These are phyloP conservation scores for Protobothrops flavoviridis DNA, from an alignment of 2,113 vertebrate genomes.

Conservation along the genomic window DNA sequence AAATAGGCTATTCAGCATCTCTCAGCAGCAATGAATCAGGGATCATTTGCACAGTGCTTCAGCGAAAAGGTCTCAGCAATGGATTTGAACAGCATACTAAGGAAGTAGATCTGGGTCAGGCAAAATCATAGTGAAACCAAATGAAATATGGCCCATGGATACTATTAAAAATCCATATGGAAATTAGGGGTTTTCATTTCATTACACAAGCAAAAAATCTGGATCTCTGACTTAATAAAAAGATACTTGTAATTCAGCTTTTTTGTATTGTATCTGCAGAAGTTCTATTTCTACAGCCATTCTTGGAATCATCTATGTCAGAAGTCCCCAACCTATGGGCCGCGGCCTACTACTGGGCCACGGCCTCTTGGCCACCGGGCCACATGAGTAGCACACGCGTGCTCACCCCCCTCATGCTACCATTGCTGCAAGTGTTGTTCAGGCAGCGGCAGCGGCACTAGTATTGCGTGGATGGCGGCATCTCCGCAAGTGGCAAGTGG, in stretches of 20 bases:
- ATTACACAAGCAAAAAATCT: not conserved
- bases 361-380: no score
- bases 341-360: no score
- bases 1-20: not conserved
- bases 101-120: not conserved
- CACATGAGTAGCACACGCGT: no score
- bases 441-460: no score
- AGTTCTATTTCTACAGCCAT: constrained; percentile 13
- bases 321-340: no score
- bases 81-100: not conserved
- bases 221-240: not conserved
- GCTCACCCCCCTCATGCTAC: no score
- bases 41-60: not conserved
- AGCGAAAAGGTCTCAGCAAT: not conserved
- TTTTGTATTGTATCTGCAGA: not conserved
- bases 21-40: not conserved
- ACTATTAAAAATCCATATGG: not conserved
- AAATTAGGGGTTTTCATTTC: not conserved
- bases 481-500: no score
- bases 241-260: constrained; percentile 23
- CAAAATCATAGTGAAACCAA: not conserved
- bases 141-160: constrained; percentile 4
- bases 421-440: no score
- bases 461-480: no score
- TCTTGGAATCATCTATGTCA: constrained; percentile 3